Evolutionary conservation across 2,113 vertebrate species (phyloP), one percentile per base, ranked within the genome.

Genomic region (Myrmophylax atrothorax): DNA sequence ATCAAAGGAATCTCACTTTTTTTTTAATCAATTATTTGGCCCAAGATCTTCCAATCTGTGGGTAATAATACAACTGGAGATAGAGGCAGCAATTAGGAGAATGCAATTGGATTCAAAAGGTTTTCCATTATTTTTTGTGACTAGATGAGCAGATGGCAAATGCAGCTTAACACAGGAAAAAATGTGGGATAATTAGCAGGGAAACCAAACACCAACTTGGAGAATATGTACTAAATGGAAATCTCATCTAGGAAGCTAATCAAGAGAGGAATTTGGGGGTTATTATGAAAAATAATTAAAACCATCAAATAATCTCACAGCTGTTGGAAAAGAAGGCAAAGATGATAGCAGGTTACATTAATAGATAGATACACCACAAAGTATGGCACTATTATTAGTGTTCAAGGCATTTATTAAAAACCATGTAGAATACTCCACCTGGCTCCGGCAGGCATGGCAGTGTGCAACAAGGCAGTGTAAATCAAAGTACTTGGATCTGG

Each of bases 61-160:
- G 78, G 28, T 94, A 94, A 92, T 94, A 90, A 90, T 83, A 90
- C 87, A 96, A 96, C 85, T 96, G 85, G 87, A 96, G 79, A 93
- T 56, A 92, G 89, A 95, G 87, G 47, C 85, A 93, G 79, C 88
- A 93, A 96, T 96, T 94, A 95, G 38, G 85, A 88, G 85, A 95
- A 80, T 86, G 87, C 66, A 95, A 63, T 93, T 0, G 7, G 59
- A 85, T 94, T 95, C 87, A 94, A 90, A 96, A 96, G 89, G 53
- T 75, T 96, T 96, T 87, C 76, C 88, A 84, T 94, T 96, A 77
- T 90, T 90, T 97, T 96, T 92, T 93, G 90, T 83, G 90, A 90
- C 80, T 96, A 86, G 83, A 92, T 95, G 80, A 96, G 90, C 96
- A 97, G 96, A 97, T 96, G 96, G 96, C 80, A 96, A 95, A 96